These are phyloP conservation scores for Dasyurus viverrinus DNA, from an alignment of 2,113 vertebrate species.

Conservation along the genomic window DNA sequence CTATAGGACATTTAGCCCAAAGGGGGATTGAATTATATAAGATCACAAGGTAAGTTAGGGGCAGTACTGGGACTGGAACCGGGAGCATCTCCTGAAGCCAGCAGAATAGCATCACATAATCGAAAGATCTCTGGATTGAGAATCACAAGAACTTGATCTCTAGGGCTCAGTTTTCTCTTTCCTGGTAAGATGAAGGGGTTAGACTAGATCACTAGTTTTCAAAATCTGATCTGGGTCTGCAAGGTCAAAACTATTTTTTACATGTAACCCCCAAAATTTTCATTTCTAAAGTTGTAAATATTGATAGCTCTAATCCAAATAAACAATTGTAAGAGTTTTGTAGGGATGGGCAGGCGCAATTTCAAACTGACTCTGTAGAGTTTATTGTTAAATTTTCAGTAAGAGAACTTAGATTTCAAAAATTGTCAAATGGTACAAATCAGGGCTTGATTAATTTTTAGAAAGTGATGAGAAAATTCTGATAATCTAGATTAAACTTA, in stretches of 20 bases:
- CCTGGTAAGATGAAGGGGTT: not conserved
- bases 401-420: not conserved
- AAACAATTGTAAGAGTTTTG: not conserved
- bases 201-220: not conserved
- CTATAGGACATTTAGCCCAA: not conserved
- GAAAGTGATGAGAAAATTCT: not conserved
- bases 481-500: not conserved
- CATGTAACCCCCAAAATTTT: not conserved
- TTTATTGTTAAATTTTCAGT: not conserved
- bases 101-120: not conserved
- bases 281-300: not conserved
- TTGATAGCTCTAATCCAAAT: not conserved
- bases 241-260: not conserved
- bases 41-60: not conserved
- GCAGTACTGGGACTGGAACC: not conserved
- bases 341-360: not conserved
- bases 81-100: not conserved
- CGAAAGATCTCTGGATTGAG: not conserved
- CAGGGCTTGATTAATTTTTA: not conserved
- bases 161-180: not conserved
- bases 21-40: not conserved
- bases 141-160: not conserved
- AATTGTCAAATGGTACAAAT: not conserved
- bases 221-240: not conserved
- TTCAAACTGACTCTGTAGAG: not conserved